Evolutionary conservation across 2,797 vertebrate genomes (phyloP), one percentile per base, ranked within the genome.

Genomic region (Danio tinwini): DNA sequence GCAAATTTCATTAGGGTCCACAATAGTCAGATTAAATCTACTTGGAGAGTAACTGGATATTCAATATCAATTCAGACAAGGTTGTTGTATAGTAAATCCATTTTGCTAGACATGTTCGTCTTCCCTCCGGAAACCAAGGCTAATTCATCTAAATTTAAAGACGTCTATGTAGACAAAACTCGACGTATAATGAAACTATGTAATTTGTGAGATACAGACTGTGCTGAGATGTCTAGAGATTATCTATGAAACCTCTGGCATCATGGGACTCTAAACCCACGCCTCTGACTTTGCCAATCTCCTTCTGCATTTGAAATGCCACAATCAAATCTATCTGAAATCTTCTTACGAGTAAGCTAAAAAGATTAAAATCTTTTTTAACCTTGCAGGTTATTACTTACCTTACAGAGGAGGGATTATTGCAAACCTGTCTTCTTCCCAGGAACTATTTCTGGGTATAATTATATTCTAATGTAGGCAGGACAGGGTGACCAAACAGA

Each of bases 1-100:
- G 90, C 92, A 93, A 86, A 90, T 63, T 86, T 86, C 87, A 90
- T 90, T 85, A 91, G 83, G 86, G 90, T 88, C 90, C 88, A 90
- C 77, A 74, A 81, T 74, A 69, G 74, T 76, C 50, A 52, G 39
- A 68, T 80, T 82, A 63, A 74, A 72, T 71, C 77, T 67, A 37
- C 47, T 80, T 56, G 19, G 62, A 80, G 49, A 59, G 68, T 72
- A 80, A 80, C 61, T 74, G 68, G 77, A 67, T 73, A 64, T 55
- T 71, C 71, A 67, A 40, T 55, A 64, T 65, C 42, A 63, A 67
- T 67, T 76, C 40, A 73, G 44, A 47, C 58, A 64, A 65, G 39
- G 65, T 69, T 64, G 45, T 72, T 62, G 45, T 70, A 53, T 44
- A 12, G 76, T 37, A 52, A 63, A 62, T 63, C 76, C n/a, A 79